phyloP scores from a whole-genome alignment of 2,888 invertebrate genomes.

The Chaitophorus viminalis region DNA sequence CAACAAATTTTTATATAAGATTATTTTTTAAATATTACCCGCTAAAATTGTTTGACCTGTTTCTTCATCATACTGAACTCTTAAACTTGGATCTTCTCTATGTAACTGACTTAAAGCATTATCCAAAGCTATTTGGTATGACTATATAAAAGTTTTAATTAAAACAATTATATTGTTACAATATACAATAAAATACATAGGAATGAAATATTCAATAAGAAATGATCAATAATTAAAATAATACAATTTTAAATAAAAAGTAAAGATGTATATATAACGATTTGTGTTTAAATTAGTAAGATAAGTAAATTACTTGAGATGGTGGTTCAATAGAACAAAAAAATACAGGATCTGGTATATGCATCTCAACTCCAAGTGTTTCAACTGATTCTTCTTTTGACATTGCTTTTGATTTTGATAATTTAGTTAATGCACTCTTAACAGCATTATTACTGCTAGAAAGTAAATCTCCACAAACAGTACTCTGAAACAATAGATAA shows the following conservation, averaged over 20 bases:
- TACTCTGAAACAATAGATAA: slow-evolving; percentile 68
- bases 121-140: slow-evolving; percentile 81
- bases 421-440: slow-evolving; percentile 71
- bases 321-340: slow-evolving; percentile 96
- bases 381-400: slow-evolving; percentile 66
- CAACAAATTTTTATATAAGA: slow-evolving; percentile 13
- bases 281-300: background rate
- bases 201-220: too few relatives aligned
- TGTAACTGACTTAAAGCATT: slow-evolving; percentile 81
- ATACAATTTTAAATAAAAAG: background rate
- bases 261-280: background rate
- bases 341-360: slow-evolving; percentile 93
- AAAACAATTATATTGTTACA: background rate
- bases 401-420: slow-evolving; percentile 66
- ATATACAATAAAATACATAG: too few relatives aligned
- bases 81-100: slow-evolving; percentile 90
- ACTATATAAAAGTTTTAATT: slow-evolving; percentile 67
- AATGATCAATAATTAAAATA: background rate
- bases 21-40: slow-evolving; percentile 68
- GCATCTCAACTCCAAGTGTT: slow-evolving; percentile 72
- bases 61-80: slow-evolving; percentile 79
- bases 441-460: slow-evolving; percentile 73
- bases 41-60: slow-evolving; percentile 89
- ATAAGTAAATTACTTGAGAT: slow-evolving; percentile 68
- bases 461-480: slow-evolving; percentile 76